These are phyloP conservation scores for Brachypalpus laphriformis DNA, from an alignment of 2,888 invertebrate species.

Conservation along the genomic window DNA sequence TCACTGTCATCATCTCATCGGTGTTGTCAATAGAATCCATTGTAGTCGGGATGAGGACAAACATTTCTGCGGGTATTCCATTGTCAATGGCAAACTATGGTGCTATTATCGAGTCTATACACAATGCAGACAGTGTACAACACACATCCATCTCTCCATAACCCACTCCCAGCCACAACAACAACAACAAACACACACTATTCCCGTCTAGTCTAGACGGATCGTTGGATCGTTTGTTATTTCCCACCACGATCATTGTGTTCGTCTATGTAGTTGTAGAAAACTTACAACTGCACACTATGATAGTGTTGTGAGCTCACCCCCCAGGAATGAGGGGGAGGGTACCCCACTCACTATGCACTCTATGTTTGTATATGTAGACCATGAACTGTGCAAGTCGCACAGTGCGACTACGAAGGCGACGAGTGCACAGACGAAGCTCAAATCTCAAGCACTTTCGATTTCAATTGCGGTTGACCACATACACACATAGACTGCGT, in stretches of 20 bases:
- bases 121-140: conserved; percentile 47
- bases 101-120: conserved; percentile 39
- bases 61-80: conserved; percentile 63
- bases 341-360: conserved; percentile 9
- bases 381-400: conserved; percentile 69
- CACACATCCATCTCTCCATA: conserved; percentile 53
- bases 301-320: not conserved
- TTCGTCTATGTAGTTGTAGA: conserved; percentile 10
- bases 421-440: conserved; percentile 42
- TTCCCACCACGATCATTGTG: conserved; percentile 43
- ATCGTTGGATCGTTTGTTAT: conserved; percentile 60
- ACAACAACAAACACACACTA: conserved; percentile 49
- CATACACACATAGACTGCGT: conserved; percentile 5
- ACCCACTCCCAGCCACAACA: conserved; percentile 33
- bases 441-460: conserved; percentile 64
- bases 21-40: conserved; percentile 60
- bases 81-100: conserved; percentile 70
- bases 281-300: conserved; percentile 57
- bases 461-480: conserved; percentile 69
- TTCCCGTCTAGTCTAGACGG: conserved; percentile 73
- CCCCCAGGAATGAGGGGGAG: conserved; percentile 17
- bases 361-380: conserved; percentile 62
- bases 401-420: conserved; percentile 47
- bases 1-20: conserved; percentile 24
- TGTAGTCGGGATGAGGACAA: conserved; percentile 27